These are phyloP conservation scores for Tragelaphus scriptus DNA, from an alignment of 2,113 vertebrate genomes.

Conservation along the genomic window DNA sequence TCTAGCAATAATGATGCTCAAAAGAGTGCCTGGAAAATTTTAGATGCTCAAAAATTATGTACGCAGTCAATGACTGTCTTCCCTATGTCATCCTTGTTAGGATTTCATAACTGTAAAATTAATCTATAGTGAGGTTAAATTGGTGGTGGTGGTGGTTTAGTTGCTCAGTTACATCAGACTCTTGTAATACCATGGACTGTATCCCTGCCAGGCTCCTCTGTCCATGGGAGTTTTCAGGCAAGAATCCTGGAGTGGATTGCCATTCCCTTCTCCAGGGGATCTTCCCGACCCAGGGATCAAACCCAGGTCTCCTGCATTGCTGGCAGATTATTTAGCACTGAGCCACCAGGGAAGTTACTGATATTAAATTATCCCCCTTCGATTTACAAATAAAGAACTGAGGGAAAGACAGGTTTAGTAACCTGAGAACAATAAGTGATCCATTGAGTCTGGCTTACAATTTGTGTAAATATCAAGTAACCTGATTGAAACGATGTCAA, in stretches of 20 bases:
- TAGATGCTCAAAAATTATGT: neutral
- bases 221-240: neutral
- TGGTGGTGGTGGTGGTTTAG: neutral
- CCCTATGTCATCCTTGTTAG: neutral
- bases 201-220: neutral
- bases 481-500: neutral
- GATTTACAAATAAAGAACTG: neutral
- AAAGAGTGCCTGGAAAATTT: neutral
- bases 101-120: neutral
- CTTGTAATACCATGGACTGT: neutral
- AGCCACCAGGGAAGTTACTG: neutral
- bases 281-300: accelerated
- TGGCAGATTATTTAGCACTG: neutral
- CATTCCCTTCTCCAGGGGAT: neutral
- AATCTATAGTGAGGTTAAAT: neutral
- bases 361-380: neutral
- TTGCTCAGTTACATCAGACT: neutral
- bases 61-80: neutral
- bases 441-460: neutral
- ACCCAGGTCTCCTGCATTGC: neutral
- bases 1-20: neutral
- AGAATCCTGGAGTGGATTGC: neutral
- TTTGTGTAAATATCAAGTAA: neutral
- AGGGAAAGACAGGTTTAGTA: neutral
- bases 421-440: neutral